A percentile compares a stretch with the other conserved stretches of the same genome.
These are phyloP conservation scores for Cololabis saira DNA, from an alignment of 2,113 vertebrate genomes.

Conservation along the genomic window DNA sequence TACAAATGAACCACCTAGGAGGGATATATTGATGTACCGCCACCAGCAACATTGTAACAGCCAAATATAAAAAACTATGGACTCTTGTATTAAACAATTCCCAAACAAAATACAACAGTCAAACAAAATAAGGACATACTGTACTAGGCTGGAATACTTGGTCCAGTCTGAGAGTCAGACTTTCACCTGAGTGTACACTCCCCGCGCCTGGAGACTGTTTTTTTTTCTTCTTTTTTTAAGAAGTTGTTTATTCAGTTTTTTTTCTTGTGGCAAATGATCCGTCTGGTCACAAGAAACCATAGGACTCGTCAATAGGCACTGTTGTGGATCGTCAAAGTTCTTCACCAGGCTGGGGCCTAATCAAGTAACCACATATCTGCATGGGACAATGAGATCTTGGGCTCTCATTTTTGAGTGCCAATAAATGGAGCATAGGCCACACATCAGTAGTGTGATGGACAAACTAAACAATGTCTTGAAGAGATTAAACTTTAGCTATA, in stretches of 20 bases:
- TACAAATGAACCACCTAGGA: too few species aligned
- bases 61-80: background rate
- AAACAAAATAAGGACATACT: constrained; percentile 1
- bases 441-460: too few species aligned
- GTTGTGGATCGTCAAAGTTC: constrained; percentile 9
- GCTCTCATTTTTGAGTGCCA: constrained; percentile 12
- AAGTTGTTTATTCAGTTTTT: background rate
- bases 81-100: constrained; percentile 13
- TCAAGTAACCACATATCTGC: background rate
- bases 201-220: too few species aligned
- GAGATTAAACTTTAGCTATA: background rate
- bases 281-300: constrained; percentile 48
- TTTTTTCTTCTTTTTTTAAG: too few species aligned
- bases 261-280: constrained; percentile 15
- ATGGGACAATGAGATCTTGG: background rate
- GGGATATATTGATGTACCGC: too few species aligned
- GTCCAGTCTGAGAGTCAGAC: too few species aligned
- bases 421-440: too few species aligned
- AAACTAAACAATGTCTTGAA: background rate
- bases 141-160: too few species aligned
- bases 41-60: too few species aligned
- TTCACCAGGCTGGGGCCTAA: background rate
- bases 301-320: constrained; percentile 22
- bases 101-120: constrained; percentile 13
- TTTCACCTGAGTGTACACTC: too few species aligned